Base-by-base conservation (phyloP, 2,797 vertebrate species). In the Gorsachius magnificus region DNA sequence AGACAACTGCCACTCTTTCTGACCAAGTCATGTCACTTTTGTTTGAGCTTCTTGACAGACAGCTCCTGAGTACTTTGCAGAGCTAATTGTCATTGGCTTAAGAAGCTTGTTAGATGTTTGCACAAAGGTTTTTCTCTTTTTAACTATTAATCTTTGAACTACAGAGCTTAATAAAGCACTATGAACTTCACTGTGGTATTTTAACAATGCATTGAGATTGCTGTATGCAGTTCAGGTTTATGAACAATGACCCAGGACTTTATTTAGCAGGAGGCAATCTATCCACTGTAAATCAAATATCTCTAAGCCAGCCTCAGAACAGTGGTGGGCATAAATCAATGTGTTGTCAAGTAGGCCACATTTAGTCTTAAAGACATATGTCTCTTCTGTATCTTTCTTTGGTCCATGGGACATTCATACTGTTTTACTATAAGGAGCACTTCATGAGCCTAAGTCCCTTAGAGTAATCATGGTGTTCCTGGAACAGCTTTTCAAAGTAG, bases 201-300 rank as follows among this genome's bases (percentile, higher is more conserved):
- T 90, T 94, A 91, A 91, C 80, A 90, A 50, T 89, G 58, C 74
- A 87, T 61, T 2, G 13, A 91, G 74, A 87, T 85, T 82, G 80
- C 72, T 94, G 17, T 94, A 74, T 89, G 74, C 78, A 31, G 78
- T 82, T 92, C 88, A 90, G 88, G 81, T 91, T 94, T 95, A 88
- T 84, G 91, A 95, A 92, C 94, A 95, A 90, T 89, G 94, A 93
- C 85, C 89, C 86, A 94, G 83, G 93, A 86, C 72, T 90, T 95
- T 95, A 95, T 96, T 91, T 95, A 97, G 93, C 86, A 87, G 90
- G 85, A 97, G 78, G 87, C 56, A 94, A 91, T 93, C 81, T 93
- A 89, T 94, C 75, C 80, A 64, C 58, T 78, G 80, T 93, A 96
- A 96, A 96, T 95, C 91, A 95, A 90, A 90, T 86, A 95, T 88